A percentile compares a stretch with the other conserved stretches of the same genome.
Evolutionary conservation across 2,113 vertebrate species (phyloP).

Genomic region (Haplotaxodon microlepis): DNA sequence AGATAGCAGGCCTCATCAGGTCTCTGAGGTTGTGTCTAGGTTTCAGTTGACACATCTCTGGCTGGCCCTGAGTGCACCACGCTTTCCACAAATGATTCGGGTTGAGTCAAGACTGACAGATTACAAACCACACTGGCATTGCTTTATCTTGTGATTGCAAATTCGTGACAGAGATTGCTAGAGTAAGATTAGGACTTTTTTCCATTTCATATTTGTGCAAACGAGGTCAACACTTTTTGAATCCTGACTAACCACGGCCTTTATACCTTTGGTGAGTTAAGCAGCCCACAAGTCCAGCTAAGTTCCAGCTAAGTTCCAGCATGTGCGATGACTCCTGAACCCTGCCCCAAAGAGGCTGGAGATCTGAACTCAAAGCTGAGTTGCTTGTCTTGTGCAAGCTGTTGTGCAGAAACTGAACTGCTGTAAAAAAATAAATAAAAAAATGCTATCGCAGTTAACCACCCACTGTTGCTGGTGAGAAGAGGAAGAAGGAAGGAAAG

Average conservation of each 20-base stretch:
- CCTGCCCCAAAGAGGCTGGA: conserved; percentile 43
- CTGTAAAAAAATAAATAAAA: not conserved
- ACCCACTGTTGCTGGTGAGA: not conserved
- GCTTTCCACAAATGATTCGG: conserved; percentile 42
- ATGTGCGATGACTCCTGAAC: conserved; percentile 19
- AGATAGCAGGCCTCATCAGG: conserved; percentile 27
- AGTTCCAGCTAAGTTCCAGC: not conserved
- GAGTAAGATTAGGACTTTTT: not conserved
- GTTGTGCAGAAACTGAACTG: conserved; percentile 1
- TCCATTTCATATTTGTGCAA: not conserved
- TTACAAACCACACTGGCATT: conserved; percentile 30
- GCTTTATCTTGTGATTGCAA: conserved; percentile 30
- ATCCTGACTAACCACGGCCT: not conserved
- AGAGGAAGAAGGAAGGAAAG: conserved; percentile 37
- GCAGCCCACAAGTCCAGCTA: not conserved
- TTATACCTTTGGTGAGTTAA: not conserved
- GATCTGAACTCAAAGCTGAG: conserved; percentile 24
- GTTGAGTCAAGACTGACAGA: conserved; percentile 16
- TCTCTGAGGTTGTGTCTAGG: conserved; percentile 53
- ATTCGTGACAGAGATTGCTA: not conserved
- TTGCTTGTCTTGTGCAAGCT: not conserved
- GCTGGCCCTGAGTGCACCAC: not conserved
- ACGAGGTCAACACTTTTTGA: not conserved
- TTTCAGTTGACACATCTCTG: conserved; percentile 52
- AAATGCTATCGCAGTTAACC: conserved; percentile 47